Conservation (phyloP, 2,113 vertebrate species). For the Calcarius ornatus region DNA sequence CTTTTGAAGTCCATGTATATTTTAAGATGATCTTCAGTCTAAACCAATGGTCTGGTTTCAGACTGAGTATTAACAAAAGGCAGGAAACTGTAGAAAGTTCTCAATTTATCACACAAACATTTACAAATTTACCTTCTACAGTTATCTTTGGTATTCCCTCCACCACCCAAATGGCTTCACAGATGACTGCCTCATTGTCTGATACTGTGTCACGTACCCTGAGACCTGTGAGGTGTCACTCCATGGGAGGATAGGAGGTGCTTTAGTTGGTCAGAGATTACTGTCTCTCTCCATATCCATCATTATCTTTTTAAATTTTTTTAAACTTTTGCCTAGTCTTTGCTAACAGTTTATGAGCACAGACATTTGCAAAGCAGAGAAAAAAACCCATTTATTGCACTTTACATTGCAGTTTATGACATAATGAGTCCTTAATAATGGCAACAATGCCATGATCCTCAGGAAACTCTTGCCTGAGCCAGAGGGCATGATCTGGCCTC, state of each 20-base stretch:
- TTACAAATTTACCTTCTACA: background rate
- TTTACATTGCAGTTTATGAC: background rate
- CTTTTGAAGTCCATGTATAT: background rate
- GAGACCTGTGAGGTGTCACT: background rate
- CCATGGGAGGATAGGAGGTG: rapidly evolving
- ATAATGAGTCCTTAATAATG: background rate
- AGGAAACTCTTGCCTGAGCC: background rate
- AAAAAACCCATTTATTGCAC: background rate
- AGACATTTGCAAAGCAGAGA: background rate
- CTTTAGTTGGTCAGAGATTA: background rate
- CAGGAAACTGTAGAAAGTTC: background rate
- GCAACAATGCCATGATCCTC: background rate
- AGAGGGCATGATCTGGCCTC: background rate
- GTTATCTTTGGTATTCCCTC: background rate
- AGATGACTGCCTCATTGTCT: background rate
- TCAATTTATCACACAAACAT: background rate
- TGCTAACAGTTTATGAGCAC: background rate
- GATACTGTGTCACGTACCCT: background rate
- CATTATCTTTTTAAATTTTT: background rate
- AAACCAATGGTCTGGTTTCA: background rate
- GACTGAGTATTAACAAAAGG: background rate
- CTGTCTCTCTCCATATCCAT: background rate
- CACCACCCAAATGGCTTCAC: background rate
- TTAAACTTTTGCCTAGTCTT: background rate
- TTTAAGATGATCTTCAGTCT: background rate